These are phyloP conservation scores for Xestia rhomboidea DNA, from an alignment of 2,888 invertebrate species.

Conservation along the genomic window DNA sequence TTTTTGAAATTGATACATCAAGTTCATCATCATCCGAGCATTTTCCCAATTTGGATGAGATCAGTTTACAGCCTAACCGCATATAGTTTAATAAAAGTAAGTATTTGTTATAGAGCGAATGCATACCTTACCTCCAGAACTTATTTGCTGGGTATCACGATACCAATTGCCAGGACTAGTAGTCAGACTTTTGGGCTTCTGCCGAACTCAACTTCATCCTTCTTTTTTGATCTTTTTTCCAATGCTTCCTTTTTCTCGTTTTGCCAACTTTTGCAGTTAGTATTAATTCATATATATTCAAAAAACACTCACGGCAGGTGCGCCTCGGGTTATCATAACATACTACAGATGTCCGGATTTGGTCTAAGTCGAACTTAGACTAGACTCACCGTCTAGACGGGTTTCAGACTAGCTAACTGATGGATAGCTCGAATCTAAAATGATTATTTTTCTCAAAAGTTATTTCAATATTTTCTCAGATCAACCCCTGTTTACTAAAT, in stretches of 20 bases:
- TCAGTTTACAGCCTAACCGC: background rate
- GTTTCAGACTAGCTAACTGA: constrained; percentile 29
- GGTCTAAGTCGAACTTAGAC: constrained; percentile 16
- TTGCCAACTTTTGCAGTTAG: background rate
- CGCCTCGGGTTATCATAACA: background rate
- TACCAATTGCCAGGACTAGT: background rate
- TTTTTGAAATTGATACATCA: background rate
- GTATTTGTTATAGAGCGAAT: background rate
- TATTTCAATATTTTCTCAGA: constrained; percentile 9
- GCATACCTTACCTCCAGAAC: background rate
- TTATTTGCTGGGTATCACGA: background rate
- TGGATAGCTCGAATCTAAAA: constrained; percentile 32
- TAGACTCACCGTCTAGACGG: constrained; percentile 43
- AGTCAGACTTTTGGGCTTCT: background rate
- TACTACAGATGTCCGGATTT: constrained; percentile 18
- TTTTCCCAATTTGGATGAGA: background rate
- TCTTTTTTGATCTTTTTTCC: no score
- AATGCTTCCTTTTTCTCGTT: background rate
- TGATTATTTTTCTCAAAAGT: constrained; percentile 22
- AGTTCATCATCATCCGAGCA: background rate
- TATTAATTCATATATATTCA: background rate
- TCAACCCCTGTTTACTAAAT: constrained; percentile 20
- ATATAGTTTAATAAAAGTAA: background rate
- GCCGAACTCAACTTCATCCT: background rate
- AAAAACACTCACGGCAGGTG: constrained; percentile 8